Conservation (phyloP, 1,140 invertebrate genomes). For the Drosophila parabipectinata region DNA sequence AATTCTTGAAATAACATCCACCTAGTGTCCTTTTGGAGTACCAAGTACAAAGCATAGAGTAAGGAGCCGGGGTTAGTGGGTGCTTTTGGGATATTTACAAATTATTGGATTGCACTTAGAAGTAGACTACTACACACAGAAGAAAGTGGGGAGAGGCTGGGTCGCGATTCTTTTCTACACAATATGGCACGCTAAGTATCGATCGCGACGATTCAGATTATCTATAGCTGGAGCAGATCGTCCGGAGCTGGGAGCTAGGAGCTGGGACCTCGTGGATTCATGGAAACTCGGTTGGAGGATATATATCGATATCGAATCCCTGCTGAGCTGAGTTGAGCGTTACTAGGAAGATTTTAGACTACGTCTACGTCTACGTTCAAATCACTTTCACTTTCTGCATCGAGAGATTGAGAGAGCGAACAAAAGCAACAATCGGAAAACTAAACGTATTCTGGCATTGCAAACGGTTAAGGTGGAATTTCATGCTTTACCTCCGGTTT, state of each 20-base stretch:
- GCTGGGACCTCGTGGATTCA: slow-evolving; percentile 26
- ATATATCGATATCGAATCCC: slow-evolving; percentile 3
- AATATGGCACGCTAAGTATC: slow-evolving; percentile 59
- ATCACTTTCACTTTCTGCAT: slow-evolving; percentile 79
- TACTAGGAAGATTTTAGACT: slow-evolving; percentile 78
- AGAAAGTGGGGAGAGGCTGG: not conserved
- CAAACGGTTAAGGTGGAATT: slow-evolving; percentile 70
- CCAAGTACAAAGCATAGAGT: not conserved
- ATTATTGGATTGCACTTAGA: slow-evolving; percentile 49
- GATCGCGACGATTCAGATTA: slow-evolving; percentile 15
- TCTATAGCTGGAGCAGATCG: slow-evolving; percentile 32
- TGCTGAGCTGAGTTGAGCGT: slow-evolving; percentile 53
- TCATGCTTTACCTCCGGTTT: slow-evolving; percentile 88
- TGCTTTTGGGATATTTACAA: slow-evolving; percentile 54
- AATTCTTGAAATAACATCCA: not conserved
- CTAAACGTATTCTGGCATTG: slow-evolving; percentile 77
- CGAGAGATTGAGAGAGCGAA: slow-evolving; percentile 79
- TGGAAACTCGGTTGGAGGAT: slow-evolving; percentile 23
- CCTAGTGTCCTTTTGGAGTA: not conserved
- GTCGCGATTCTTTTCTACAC: slow-evolving; percentile 6
- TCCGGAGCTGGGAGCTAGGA: slow-evolving; percentile 26
- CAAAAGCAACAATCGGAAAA: slow-evolving; percentile 81
- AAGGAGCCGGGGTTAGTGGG: slow-evolving; percentile 13
- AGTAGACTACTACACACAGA: slow-evolving; percentile 33
- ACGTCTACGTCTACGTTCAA: slow-evolving; percentile 80